Base-by-base conservation (phyloP, 2,888 invertebrate genomes). In the Tinea trinotella region DNA sequence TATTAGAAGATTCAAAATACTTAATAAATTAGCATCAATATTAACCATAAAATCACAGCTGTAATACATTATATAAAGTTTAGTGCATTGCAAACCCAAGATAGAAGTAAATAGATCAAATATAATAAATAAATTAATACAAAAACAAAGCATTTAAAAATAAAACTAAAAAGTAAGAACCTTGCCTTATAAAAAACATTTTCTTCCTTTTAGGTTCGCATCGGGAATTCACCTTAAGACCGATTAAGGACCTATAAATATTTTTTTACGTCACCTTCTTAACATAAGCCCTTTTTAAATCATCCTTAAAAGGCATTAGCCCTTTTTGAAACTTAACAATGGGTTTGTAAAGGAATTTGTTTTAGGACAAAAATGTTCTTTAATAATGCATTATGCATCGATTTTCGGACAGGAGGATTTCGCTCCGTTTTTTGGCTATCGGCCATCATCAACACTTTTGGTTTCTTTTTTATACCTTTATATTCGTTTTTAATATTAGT, bases 231-330 rank as follows among this genome's bases (percentile, higher is more conserved):
- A 46, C 17, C 19, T 46, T 24, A 15, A 17, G 24, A n/a, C 55
- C 55, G 52, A 52, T 30, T 55, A 52, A 52, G 52, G 55, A 10
- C 1, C 35, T 19, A n/a, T 10, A 50, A 24, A n/a, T 22, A 44
- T 53, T 55, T 55, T 55, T 55, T 55, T 35, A 12, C 22, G 18
- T 1, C 44, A 18, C 46, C 55, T 53, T 22, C 17, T 55, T 53
- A 53, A 52, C 52, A 53, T 55, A 53, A 53, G 35, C 34, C 40
- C 55, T 19, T 55, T 52, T 55, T 55, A 55, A 55, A 49, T 15
- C 12, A 15, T 24, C 44, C 52, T 52, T 30, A 55, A 55, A 55
- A 55, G 52, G 52, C 19, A 9, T n/a, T 40, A 22, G 20, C n/a
- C 34, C 13, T 19, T 30, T 18, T 52, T 52, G 52, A 52, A 24